Evolutionary conservation across 2,888 invertebrate species (phyloP).

Genomic region (Fragum whitleyi): DNA sequence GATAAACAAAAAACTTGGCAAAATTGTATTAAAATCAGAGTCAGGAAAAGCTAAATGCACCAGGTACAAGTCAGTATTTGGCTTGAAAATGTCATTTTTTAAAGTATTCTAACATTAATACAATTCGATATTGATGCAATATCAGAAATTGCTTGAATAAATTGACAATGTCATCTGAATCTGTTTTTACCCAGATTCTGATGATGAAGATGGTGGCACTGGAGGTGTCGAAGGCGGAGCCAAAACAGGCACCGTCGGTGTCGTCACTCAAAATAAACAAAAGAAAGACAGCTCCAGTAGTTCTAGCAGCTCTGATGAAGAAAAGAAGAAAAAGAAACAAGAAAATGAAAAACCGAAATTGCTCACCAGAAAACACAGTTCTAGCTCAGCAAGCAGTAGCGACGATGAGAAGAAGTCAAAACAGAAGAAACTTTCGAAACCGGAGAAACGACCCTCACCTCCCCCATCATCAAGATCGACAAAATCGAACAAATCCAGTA

Average conservation of each 20-base stretch:
- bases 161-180: too few relatives aligned
- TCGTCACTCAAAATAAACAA: constrained; percentile 18
- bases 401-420: constrained; percentile 22
- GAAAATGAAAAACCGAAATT: constrained; percentile 24
- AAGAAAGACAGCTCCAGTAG: background rate
- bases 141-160: too few relatives aligned
- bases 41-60: too few relatives aligned
- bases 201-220: constrained; percentile 33
- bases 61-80: too few relatives aligned
- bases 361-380: background rate
- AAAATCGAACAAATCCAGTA: constrained; percentile 54
- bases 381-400: background rate
- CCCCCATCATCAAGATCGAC: constrained; percentile 9
- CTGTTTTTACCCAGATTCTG: constrained; percentile 51
- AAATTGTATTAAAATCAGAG: too few relatives aligned
- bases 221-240: constrained; percentile 28
- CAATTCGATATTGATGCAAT: too few relatives aligned
- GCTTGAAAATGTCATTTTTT: too few relatives aligned
- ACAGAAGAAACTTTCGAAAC: background rate
- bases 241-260: constrained; percentile 2
- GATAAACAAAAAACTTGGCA: too few relatives aligned
- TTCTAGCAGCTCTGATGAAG: constrained; percentile 34
- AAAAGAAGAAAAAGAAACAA: constrained; percentile 25
- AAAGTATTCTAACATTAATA: too few relatives aligned
- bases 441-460: constrained; percentile 32